A percentile compares a stretch with the other conserved stretches of the same genome.
Evolutionary conservation across 2,113 vertebrate genomes (phyloP).

Genomic region (Neotragus pygmaeus): DNA sequence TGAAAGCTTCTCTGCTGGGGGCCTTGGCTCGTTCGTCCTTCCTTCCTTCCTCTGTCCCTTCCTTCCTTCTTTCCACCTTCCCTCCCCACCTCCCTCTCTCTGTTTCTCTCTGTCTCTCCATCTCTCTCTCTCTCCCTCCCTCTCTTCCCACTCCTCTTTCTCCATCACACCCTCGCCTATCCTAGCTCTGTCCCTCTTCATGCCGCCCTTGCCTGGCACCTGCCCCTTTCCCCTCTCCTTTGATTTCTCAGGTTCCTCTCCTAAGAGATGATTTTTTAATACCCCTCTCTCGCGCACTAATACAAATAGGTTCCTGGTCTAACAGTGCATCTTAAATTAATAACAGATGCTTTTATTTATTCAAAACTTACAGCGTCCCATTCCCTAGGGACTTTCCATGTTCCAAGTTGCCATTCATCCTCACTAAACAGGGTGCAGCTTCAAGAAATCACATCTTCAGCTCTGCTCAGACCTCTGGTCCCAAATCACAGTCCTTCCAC

Average conservation of each 20-base stretch:
- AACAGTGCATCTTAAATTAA: not conserved
- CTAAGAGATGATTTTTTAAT: conserved; percentile 19
- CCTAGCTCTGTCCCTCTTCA: not conserved
- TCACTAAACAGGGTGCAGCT: not conserved
- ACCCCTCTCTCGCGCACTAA: not conserved
- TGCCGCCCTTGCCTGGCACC: rapidly evolving
- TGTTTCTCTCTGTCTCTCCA: too few relatives aligned
- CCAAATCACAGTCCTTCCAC: not conserved
- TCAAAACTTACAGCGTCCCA: not conserved
- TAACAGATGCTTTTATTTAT: conserved; percentile 42
- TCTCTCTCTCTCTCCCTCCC: not conserved
- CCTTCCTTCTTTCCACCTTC: not conserved
- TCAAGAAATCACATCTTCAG: not conserved
- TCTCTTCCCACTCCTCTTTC: not conserved
- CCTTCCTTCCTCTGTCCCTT: too few relatives aligned
- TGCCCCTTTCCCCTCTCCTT: not conserved
- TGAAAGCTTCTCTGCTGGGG: not conserved
- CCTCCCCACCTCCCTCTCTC: not conserved
- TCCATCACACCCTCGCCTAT: not conserved
- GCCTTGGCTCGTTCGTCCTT: too few relatives aligned
- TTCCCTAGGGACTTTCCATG: not conserved
- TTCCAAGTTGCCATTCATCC: not conserved
- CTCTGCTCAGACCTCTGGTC: not conserved
- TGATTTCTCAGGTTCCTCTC: not conserved
- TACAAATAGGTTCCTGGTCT: not conserved